Conservation (phyloP, 2,113 vertebrate genomes). For the Tragelaphus buxtoni region DNA sequence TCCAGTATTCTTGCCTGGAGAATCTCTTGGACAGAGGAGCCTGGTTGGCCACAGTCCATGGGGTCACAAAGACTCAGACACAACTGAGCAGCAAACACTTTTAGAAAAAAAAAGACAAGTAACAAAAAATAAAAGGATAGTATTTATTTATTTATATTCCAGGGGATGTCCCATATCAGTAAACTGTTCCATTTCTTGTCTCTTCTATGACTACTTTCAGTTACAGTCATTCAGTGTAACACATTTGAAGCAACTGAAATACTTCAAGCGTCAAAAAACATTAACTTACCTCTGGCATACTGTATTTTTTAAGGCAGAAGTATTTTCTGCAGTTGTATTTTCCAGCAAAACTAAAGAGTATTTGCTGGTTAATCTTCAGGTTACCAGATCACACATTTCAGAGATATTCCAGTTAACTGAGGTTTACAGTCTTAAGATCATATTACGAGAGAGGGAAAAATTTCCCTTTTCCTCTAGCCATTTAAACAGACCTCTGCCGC, state of each 20-base stretch:
- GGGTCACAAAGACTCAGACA: neutral
- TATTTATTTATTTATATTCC: conserved; percentile 52
- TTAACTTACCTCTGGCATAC: neutral
- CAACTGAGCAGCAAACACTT: neutral
- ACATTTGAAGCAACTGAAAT: neutral
- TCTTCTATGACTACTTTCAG: neutral
- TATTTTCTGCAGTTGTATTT: neutral
- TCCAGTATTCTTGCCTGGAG: neutral
- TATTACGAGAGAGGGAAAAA: neutral
- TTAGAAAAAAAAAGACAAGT: neutral
- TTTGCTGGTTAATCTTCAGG: neutral
- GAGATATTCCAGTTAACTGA: neutral
- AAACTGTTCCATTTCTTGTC: neutral
- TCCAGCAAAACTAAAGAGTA: neutral
- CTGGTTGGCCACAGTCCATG: neutral
- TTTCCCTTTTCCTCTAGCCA: neutral
- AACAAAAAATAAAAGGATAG: conserved; percentile 5
- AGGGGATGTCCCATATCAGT: neutral
- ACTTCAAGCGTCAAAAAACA: neutral
- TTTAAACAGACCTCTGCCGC: neutral
- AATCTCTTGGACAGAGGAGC: neutral
- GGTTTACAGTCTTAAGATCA: neutral
- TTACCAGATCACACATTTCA: neutral
- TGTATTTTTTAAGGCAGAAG: neutral
- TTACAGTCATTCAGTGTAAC: neutral